Base-by-base conservation (phyloP, 1,140 invertebrate genomes). In the Medauroidea extradentata region DNA sequence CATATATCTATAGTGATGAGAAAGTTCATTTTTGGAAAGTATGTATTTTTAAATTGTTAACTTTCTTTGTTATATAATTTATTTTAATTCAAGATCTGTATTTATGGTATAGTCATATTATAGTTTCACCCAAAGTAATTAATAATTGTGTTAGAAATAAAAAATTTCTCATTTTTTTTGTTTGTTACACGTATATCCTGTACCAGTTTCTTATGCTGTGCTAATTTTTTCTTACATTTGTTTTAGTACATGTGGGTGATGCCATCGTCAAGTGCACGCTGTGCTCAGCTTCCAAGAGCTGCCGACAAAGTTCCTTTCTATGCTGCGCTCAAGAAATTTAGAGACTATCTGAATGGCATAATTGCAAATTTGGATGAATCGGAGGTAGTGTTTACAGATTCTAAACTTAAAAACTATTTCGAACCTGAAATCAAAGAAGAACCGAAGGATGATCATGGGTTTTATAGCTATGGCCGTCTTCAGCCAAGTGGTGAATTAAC, bases 291-390 rank as follows among this genome's bases (percentile, higher is more conserved):
- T 62, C 96, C 96, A 1, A 83, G 94, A 61, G 94, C 94, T 2
- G 90, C 93, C 1, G 95, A 98, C 77, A 98, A 98, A 78, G 93
- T 98, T 38, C 95, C 95, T 60, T 98, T 97, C 79, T 98, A 97
- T 78, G 84, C 89, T 39, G 94, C 94, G 19, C 78, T 98, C 18
- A 95, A 94, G 71, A 96, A 96, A 74, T 92, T 98, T 73, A 82
- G 93, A 23, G 95, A 98, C 75, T 93, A 94, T 78, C 75, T 97
- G n/a, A 93, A 93, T 72, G 95, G 95, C 1, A 78, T 87, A n/a
- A 83, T 96, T 62, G 75, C 89, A 4, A 85, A 91, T 70, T 80
- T 96, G 41, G 90, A 95, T 71, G 93, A 97, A 60, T 86, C 88
- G 11, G 94, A 98, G 77, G 88, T 97, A 63, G 87, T 93, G 11